These are phyloP conservation scores for Oligia strigilis DNA, from an alignment of 2,888 invertebrate species.

Conservation along the genomic window DNA sequence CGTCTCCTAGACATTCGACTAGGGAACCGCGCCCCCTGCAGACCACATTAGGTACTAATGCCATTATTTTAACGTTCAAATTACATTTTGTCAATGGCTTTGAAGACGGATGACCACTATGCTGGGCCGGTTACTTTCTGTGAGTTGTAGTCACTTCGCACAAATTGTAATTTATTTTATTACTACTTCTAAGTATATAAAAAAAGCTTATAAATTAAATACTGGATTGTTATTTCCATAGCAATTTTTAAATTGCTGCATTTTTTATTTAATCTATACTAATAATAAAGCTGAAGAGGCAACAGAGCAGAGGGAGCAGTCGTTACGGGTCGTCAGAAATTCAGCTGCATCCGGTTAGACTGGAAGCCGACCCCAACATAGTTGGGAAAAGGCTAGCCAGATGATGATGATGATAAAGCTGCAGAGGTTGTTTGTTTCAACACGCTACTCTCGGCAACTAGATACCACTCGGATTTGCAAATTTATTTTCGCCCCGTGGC, in stretches of 20 bases:
- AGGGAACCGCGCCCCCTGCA: conserved; percentile 29
- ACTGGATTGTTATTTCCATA: not conserved
- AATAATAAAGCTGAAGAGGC: not conserved
- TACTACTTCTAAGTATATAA: not conserved
- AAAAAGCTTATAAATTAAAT: not conserved
- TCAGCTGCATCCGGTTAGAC: no score
- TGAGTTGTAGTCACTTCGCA: conserved; percentile 28
- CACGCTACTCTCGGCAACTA: not conserved
- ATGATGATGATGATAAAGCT: no score
- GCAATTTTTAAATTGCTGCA: not conserved
- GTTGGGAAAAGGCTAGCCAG: no score
- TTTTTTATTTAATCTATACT: not conserved
- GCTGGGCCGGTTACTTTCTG: not conserved
- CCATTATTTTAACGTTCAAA: conserved; percentile 52
- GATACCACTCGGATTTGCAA: not conserved
- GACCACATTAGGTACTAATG: conserved; percentile 27
- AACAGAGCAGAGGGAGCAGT: no score
- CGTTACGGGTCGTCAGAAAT: no score
- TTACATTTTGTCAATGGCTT: conserved; percentile 39
- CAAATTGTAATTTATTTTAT: conserved; percentile 50
- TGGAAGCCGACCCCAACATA: no score
- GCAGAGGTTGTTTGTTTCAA: not conserved
- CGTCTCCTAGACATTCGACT: conserved; percentile 43
- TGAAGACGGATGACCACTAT: conserved; percentile 42
- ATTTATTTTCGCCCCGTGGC: not conserved